Base-by-base conservation (phyloP, 2,888 invertebrate genomes). In the Trachelus troglodyta region DNA sequence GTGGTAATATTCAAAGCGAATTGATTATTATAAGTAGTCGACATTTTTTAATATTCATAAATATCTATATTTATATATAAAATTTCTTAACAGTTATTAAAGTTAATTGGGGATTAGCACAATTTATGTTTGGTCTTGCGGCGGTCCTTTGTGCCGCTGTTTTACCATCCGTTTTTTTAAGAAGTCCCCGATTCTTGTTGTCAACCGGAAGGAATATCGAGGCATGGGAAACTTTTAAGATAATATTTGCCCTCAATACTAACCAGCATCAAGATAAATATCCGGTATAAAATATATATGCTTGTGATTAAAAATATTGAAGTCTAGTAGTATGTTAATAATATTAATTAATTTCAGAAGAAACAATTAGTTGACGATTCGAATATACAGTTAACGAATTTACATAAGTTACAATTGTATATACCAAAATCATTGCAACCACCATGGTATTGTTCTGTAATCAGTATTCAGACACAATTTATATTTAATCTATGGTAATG, bases 131-230 rank as follows among this genome's bases (percentile, higher is more conserved):
- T 40, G 77, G 75, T 15, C 12, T 69, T 4, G 12, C 71, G 33
- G 77, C 77, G 23, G 1, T 77, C 1, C 88, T 94, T 34, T 83
- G 94, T 76, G 93, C 94, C 77, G 92, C 93, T 69, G 83, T 93
- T 73, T 87, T 93, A 12, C 89, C 94, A 40, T 83, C 92, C n/a
- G 93, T 93, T 0, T 92, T 94, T 85, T 94, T 94, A 0, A 94
- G 94, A 90, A 93, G 94, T 33, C 94, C 94, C 0, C 90, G 94
- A 80, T 94, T 93, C 86, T 87, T 94, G 81, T 91, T 94, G 69
- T 89, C 93, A 30, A 93, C 92, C 1, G 92, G 93, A 84, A 92
- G 91, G 75, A 91, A 92, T 2, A 93, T 93, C 15, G 90, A 92
- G 79, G 94, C 94, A 0, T 89, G 93, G 79, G 85, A 91, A 11